Evolutionary conservation across 1,140 invertebrate species (phyloP), one percentile per base, ranked within the genome.

Genomic region (Apocrypta bakeri): DNA sequence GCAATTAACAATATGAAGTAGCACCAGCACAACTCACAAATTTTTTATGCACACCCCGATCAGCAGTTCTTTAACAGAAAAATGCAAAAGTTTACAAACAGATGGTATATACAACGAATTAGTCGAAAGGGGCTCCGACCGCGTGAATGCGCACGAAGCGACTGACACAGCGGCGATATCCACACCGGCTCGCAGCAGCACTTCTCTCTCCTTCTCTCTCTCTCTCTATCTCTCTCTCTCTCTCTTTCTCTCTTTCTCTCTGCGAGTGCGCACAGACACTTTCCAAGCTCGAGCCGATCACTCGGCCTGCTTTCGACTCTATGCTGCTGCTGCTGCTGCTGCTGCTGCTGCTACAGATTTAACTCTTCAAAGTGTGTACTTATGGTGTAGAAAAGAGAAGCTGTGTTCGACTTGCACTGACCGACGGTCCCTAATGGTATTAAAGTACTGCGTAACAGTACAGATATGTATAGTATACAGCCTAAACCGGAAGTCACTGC

Each of bases 91-190:
- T 11, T 7, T n/a, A 1, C 24, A 27, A 14, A 48, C 14, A 21
- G 42, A 48, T 48, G 9, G 11, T 21, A 7, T 17, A 8, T 27
- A 17, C 14, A 27, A 14, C 11, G 25, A 68, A n/a, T 4, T 4
- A 56, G 48, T 56, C 63, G 24, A 71, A 69, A 63, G 56, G 64
- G 79, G 75, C 66, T 86, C 88, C 88, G 86, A 87, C 83, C 87
- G 82, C 86, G 73, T 85, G 82, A 87, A 88, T 87, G 87, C 89
- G 90, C 90, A 89, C 90, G 86, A 88, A 87, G 89, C 89, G 87
- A 91, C 90, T 91, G 89, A 88, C 76, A 74, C 83, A 48, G 76
- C 86, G 81, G 84, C 83, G 31, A 74, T 71, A 82, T 79, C 69
- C 40, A 79, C 61, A 14, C 27, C 63, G 63, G 21, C 29, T 64